Percentiles rank a stretch among this genome's conserved stretches.
Conservation (phyloP, 1,140 invertebrate species). For the Calliopsis andreniformis region DNA sequence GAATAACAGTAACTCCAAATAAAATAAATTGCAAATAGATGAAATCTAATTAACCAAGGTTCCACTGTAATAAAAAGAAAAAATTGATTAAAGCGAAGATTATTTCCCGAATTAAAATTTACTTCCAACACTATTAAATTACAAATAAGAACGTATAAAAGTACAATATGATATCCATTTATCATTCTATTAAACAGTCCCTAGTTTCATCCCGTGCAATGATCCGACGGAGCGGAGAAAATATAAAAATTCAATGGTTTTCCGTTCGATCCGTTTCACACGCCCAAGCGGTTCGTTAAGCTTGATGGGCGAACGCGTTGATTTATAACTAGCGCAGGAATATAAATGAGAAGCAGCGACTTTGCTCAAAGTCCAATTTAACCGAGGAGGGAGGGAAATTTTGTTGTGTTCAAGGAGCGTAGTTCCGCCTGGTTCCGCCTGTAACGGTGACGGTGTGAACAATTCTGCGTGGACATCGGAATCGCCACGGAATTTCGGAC, state of each 20-base stretch:
- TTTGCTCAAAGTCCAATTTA: slow-evolving; percentile 76
- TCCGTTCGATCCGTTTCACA: slow-evolving; percentile 59
- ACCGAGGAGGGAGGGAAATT: slow-evolving; percentile 61
- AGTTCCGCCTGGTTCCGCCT: slow-evolving; percentile 76
- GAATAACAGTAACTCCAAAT: too few relatives aligned
- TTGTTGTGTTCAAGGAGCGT: slow-evolving; percentile 74
- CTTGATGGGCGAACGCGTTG: slow-evolving; percentile 46
- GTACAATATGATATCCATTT: too few relatives aligned
- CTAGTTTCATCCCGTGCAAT: slow-evolving; percentile 21
- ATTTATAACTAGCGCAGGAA: slow-evolving; percentile 47
- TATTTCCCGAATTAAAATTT: too few relatives aligned
- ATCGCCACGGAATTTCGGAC: slow-evolving; percentile 25
- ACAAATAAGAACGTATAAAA: too few relatives aligned
- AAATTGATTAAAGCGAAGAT: too few relatives aligned
- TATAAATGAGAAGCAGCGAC: slow-evolving; percentile 54
- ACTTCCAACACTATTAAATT: too few relatives aligned
- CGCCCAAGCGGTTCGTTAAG: slow-evolving; percentile 36
- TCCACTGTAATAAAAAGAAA: too few relatives aligned
- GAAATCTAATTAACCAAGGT: too few relatives aligned
- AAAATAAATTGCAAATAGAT: too few relatives aligned
- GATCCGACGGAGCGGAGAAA: slow-evolving; percentile 11
- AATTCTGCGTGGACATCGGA: slow-evolving; percentile 39
- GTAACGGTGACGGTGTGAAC: slow-evolving; percentile 74
- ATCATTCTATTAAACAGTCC: slow-evolving; percentile 16
- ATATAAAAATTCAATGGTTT: slow-evolving; percentile 53